Evolutionary conservation across 2,888 invertebrate genomes (phyloP), one percentile per base, ranked within the genome.

Genomic region (Zonitis immaculata): DNA sequence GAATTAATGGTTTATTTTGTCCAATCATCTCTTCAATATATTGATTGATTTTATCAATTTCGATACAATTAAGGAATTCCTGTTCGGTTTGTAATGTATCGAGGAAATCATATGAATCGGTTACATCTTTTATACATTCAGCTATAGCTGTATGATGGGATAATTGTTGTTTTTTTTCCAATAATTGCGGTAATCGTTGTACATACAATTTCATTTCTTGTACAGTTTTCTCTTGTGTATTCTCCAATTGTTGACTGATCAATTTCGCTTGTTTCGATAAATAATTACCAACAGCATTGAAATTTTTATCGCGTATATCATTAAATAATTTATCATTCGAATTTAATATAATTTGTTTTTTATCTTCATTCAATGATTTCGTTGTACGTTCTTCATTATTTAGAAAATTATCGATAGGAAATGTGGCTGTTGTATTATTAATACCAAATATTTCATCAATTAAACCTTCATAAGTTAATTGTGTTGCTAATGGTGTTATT

Each of bases 401-500:
- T 35, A 82, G 78, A 73, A 96, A 95, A 73, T 88, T 89, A 64
- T 91, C 89, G 0, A 89, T 87, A 0, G 96, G 95, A 66, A 97
- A 82, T 44, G 87, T 85, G 0, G 91, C 91, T 18, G 89, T 87
- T 26, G 87, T 85, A 64, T 82, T 86, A 63, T 87, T 87, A 53
- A 97, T 91, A 28, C 90, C 89, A 76, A 88, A 97, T 52, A 95
- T 82, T 75, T 98, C 97, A 77, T 99, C 99, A 59, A 99, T 91
- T 6, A 99, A 81, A 3, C 98, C 99, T 76, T 97, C 97, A 67
- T 98, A 99, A 0, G 98, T 98, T 28, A 97, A 82, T 70, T 98
- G 99, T 0, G 95, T 95, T 0, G 92, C 87, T 66, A 99, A 79
- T 0, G 95, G 92, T 44, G 95, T 91, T 44, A 98, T 82, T 49